These are phyloP conservation scores for Gastracanthus pulcherrimus DNA, from an alignment of 2,888 invertebrate species.

Conservation along the genomic window DNA sequence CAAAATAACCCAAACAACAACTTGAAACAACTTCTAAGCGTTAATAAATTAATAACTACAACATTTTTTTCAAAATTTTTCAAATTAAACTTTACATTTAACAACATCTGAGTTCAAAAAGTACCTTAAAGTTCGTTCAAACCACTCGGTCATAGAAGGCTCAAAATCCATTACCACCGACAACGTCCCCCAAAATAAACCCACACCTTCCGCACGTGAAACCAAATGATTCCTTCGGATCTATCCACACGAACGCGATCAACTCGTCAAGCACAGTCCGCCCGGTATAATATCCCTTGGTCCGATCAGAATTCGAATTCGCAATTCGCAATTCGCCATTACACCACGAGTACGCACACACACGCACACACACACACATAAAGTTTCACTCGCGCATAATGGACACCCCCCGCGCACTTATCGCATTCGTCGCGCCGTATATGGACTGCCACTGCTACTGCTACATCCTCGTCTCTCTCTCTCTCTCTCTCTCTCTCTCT, in stretches of 20 bases:
- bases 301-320: constrained; percentile 18
- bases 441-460: not conserved
- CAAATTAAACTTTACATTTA: too few species aligned
- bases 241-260: constrained; percentile 1
- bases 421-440: constrained; percentile 21
- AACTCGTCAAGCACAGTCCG: not conserved
- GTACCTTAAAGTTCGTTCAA: too few species aligned
- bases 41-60: too few species aligned
- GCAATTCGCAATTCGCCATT: not conserved
- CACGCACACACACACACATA: not conserved
- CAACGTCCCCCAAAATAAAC: too few species aligned
- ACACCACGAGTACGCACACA: constrained; percentile 23
- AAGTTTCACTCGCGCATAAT: constrained; percentile 32
- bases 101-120: too few species aligned
- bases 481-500: too few species aligned
- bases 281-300: not conserved
- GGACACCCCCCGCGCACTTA: constrained; percentile 39
- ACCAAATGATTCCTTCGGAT: constrained; percentile 2
- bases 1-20: too few species aligned
- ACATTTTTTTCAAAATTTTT: too few species aligned
- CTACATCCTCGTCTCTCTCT: too few species aligned
- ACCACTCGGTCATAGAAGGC: too few species aligned
- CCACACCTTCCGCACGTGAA: too few species aligned
- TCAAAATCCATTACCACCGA: not conserved
- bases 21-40: too few species aligned